Evolutionary conservation across 1,140 invertebrate species (phyloP), one percentile per base, ranked within the genome.

Genomic region (Ostrea edulis): DNA sequence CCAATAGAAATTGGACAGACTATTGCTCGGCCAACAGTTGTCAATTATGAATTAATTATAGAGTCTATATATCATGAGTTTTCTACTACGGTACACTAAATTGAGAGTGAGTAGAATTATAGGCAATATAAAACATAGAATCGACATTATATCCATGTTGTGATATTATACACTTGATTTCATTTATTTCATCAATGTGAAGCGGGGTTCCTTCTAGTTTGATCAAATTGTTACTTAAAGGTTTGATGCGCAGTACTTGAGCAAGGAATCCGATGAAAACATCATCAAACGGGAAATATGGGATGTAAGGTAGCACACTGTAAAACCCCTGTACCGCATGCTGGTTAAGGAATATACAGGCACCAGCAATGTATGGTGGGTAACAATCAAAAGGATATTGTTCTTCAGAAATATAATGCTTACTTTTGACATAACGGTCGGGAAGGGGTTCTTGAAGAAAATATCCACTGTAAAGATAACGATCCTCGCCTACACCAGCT

Each of bases 361-460:
- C 82, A 0, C 82, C 86, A 0, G 86, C 71, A 17, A 89, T 20
- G 84, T 77, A 89, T 9, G 82, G 82, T 52, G 88, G 88, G 25
- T 68, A 85, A 82, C 55, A 55, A 58, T 87, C 65, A 82, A 35
- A 87, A 4, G 53, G 86, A 82, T 89, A 89, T 9, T 89, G 82
- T 8, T 82, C 65, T 55, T 62, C n/a, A 9, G 52, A 83, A 12
- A 89, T n/a, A 54, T 53, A 87, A 86, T 86, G 86, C 29, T 87
- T 87, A n/a, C 17, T 20, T 8, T 62, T n/a, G 14, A 5, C 52
- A 29, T 53, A 22, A 25, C 85, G 25, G 14, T 58, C 82, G 1
- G 58, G 86, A 17, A 11, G 29, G 4, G n/a, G 20, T 51, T 29
- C 14, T 77, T 17, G 55, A 35, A 62, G 62, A 51, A 52, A 54